Conservation (phyloP, 1,140 invertebrate species). For the Aphidius gifuensis region DNA sequence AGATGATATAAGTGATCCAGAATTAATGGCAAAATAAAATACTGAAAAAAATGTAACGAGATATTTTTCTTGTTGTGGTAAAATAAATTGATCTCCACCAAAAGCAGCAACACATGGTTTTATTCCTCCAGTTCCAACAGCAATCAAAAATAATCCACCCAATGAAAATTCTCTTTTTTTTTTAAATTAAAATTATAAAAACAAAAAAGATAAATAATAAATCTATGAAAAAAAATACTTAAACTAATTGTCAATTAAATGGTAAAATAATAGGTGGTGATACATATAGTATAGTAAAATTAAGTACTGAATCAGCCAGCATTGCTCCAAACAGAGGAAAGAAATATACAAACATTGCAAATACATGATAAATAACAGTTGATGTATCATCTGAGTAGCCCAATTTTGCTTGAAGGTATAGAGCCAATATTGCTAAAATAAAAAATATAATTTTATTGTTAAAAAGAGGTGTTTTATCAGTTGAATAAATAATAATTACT, state of each 20-base stretch:
- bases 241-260: too few species aligned
- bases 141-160: constrained; percentile 79
- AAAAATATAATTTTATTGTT: constrained; percentile 17
- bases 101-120: constrained; percentile 97
- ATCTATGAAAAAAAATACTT: neutral
- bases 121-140: constrained; percentile 91
- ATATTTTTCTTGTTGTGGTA: constrained; percentile 74
- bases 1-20: constrained; percentile 86
- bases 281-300: neutral
- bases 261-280: neutral
- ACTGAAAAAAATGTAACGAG: constrained; percentile 85
- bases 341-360: constrained; percentile 82
- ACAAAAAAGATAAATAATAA: constrained; percentile 9
- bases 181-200: constrained; percentile 37
- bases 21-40: constrained; percentile 93
- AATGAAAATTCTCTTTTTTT: constrained; percentile 62
- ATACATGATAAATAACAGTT: constrained; percentile 80
- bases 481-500: constrained; percentile 42
- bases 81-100: constrained; percentile 91
- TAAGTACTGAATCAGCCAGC: constrained; percentile 77
- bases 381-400: constrained; percentile 63
- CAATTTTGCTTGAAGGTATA: constrained; percentile 74
- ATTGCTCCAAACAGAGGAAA: constrained; percentile 85
- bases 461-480: neutral
- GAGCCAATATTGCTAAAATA: constrained; percentile 73